Percentiles rank a stretch among this genome's conserved stretches.
phyloP scores from a whole-genome alignment of 2,797 vertebrate genomes.

The Muraenolepis orangiensis region DNA sequence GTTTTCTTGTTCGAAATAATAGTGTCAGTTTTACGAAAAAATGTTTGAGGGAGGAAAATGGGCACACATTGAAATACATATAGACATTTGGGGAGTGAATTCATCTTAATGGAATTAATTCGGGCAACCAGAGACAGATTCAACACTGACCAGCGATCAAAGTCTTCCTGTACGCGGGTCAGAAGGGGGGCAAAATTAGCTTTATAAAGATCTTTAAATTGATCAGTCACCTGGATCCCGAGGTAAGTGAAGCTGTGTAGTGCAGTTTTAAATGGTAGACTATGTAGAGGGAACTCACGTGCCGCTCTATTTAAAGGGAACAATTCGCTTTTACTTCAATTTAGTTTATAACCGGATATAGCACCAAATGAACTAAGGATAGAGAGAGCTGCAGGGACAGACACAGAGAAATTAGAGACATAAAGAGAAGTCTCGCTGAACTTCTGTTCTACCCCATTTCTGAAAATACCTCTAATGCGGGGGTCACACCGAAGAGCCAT shows the following conservation, averaged over 20 bases:
- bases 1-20: too few species aligned
- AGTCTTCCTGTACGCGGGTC: not conserved
- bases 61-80: not conserved
- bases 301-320: not conserved
- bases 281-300: not conserved
- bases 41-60: not conserved
- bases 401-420: conserved; percentile 12
- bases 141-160: conserved; percentile 1
- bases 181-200: conserved; percentile 1
- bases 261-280: not conserved
- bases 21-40: not conserved
- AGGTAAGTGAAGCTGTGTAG: not conserved
- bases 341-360: conserved; percentile 4
- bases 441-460: not conserved
- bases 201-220: not conserved
- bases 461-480: too few species aligned
- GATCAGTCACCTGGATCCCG: not conserved
- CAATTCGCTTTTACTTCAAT: not conserved
- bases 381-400: not conserved
- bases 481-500: not conserved
- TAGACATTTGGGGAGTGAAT: not conserved
- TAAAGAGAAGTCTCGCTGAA: conserved; percentile 8
- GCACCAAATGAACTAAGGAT: not conserved
- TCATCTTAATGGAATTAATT: conserved; percentile 1
- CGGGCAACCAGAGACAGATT: not conserved